phyloP scores from a whole-genome alignment of 2,888 invertebrate genomes.

The Reticulitermes lucifugus region DNA sequence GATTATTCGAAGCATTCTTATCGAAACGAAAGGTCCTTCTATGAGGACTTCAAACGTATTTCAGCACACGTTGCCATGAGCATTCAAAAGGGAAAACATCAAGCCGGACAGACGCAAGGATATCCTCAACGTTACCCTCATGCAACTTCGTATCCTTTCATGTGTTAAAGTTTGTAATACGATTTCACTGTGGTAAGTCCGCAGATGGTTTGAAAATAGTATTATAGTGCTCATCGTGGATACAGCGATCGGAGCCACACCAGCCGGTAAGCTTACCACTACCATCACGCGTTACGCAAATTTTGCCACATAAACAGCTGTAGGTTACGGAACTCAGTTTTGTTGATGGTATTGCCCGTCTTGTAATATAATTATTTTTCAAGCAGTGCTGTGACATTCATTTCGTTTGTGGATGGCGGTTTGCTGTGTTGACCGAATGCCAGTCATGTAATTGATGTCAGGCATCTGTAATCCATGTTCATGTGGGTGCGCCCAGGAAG shows the following conservation, averaged over 20 bases:
- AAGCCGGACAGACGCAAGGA: conserved; percentile 51
- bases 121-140: conserved; percentile 46
- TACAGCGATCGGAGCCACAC: conserved; percentile 26
- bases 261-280: conserved; percentile 39
- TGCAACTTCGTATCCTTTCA: conserved; percentile 51
- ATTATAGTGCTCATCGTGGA: conserved; percentile 36
- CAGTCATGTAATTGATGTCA: conserved; percentile 17
- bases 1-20: conserved; percentile 52
- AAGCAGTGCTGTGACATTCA: not conserved
- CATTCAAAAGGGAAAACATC: conserved; percentile 56
- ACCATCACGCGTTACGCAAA: conserved; percentile 46
- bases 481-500: conserved; percentile 21
- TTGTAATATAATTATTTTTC: conserved; percentile 6
- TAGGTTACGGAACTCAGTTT: conserved; percentile 35
- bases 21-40: conserved; percentile 56
- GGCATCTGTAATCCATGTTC: not conserved
- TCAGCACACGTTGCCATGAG: conserved; percentile 57
- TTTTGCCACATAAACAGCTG: conserved; percentile 43
- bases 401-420: not conserved
- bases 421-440: not conserved
- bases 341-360: not conserved
- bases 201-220: conserved; percentile 12
- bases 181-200: conserved; percentile 39
- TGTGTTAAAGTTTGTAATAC: not conserved
- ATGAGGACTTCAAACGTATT: conserved; percentile 56